Conservation (phyloP, 2,113 vertebrate species). For the Poecile atricapillus region DNA sequence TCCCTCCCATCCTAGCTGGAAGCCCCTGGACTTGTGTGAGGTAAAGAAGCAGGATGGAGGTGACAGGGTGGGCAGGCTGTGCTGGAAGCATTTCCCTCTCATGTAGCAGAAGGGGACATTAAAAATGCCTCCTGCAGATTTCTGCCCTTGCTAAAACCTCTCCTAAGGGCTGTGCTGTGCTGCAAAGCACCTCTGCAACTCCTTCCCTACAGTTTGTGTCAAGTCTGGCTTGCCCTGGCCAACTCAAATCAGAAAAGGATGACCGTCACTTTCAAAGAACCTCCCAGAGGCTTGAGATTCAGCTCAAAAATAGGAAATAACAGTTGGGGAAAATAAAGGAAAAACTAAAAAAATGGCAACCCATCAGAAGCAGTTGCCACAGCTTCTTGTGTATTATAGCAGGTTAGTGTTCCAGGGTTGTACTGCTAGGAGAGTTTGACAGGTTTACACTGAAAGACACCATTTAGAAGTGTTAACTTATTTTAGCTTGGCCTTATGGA, state of each 20-base stretch:
- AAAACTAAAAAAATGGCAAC: not conserved
- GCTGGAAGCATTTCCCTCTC: not conserved
- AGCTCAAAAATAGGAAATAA: not conserved
- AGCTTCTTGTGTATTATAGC: not conserved
- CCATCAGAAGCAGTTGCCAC: not conserved
- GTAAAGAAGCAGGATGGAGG: not conserved
- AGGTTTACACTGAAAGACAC: not conserved
- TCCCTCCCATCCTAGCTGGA: not conserved
- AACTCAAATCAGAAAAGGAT: not conserved
- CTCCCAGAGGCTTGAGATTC: not conserved
- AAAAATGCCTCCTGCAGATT: not conserved
- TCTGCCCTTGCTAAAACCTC: not conserved
- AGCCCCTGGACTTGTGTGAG: not conserved
- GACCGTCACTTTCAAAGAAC: not conserved
- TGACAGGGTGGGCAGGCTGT: not conserved
- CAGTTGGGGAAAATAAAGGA: not conserved
- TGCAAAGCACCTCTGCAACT: not conserved
- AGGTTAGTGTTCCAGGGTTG: not conserved
- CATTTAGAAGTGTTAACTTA: conserved; percentile 28
- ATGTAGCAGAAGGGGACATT: not conserved
- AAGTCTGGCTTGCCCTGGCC: not conserved
- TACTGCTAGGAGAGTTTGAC: not conserved
- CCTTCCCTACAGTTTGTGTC: not conserved
- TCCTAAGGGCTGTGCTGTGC: not conserved
- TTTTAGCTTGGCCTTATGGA: conserved; percentile 31